Percentiles rank a stretch among this genome's conserved stretches.
These are phyloP conservation scores for Clivina fossor DNA, from an alignment of 2,888 invertebrate species.

Conservation along the genomic window DNA sequence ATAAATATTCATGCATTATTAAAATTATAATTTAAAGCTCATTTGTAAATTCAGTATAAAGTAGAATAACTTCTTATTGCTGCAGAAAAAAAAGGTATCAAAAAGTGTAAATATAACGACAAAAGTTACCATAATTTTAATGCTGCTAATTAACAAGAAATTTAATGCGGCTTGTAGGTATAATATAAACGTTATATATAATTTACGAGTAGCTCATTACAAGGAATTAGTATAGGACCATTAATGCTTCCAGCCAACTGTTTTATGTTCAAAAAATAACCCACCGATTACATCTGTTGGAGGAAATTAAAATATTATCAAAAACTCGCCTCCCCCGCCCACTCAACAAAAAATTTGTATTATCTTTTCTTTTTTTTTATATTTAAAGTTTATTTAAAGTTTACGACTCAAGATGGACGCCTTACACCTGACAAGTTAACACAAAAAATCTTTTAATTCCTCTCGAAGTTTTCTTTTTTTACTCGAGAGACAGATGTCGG, in stretches of 20 bases:
- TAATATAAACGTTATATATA: conserved; percentile 19
- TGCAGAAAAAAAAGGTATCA: no score
- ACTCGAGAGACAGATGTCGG: conserved; percentile 4
- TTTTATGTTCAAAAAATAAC: conserved; percentile 4
- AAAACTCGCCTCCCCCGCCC: neutral
- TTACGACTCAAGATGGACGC: no score
- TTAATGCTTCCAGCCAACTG: conserved; percentile 6
- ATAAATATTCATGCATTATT: no score
- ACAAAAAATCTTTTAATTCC: conserved; percentile 2
- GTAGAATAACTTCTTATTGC: no score
- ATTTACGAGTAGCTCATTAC: conserved; percentile 28
- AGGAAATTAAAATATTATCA: conserved; percentile 19
- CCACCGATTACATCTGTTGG: neutral
- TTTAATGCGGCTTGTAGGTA: conserved; percentile 18
- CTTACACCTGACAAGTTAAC: no score
- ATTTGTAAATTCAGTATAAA: no score
- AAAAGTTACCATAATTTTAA: conserved; percentile 9
- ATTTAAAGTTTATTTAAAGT: no score
- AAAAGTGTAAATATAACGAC: conserved; percentile 12
- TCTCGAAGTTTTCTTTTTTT: conserved; percentile 11
- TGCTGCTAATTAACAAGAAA: conserved; percentile 24
- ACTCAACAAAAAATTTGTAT: conserved; percentile 1
- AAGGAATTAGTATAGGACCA: conserved; percentile 19
- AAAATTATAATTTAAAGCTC: no score
- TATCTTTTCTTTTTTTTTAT: neutral